Evolutionary conservation across 1,140 invertebrate species (phyloP), one percentile per base, ranked within the genome.

Genomic region (Latrodectus geometricus): DNA sequence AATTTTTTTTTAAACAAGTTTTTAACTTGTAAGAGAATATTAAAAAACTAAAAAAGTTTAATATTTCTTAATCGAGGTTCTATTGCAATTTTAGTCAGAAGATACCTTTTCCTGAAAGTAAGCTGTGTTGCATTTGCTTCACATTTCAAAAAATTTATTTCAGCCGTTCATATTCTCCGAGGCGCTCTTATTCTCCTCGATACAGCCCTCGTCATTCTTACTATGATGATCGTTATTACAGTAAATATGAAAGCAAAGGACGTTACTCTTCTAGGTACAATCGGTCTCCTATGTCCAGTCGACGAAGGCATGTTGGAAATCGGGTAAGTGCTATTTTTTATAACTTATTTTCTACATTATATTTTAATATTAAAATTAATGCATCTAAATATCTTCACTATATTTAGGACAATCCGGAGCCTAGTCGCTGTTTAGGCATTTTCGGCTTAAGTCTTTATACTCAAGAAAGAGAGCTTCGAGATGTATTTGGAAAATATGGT

Each of bases 381-480:
- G 8, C 3, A 23, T 61, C 20, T 23, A 7, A 65, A 77, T 80
- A 35, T 68, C 7, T 49, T 17, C 78, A 54, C 14, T 20, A n/a
- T 35, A 74, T 50, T n/a, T 52, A 88, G 87, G 87, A 88, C 35
- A 86, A 88, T 75, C 88, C 88, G 5, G 81, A 83, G 35, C 84
- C 95, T 3, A 96, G 95, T n/a, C 93, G 95, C 56, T 99, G 97
- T 90, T 92, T 99, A 49, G 98, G 97, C 5, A 95, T 99, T 8
- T 99, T 99, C 92, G 97, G 97, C 0, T 92, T 99, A 12, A 98
- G 96, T 90, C 94, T 98, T 11, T 95, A 96, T 90, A 99, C 97
- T 3, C 96, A 96, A 0, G 97, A 99, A 90, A 93, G 96, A 86
- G 96, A 98, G 90, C 93, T 99, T n/a, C 94, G 96, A 90, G 95